Evolutionary conservation across 2,797 vertebrate species (phyloP), one percentile per base, ranked within the genome.

Genomic region (Xiphorhynchus erythropygius): DNA sequence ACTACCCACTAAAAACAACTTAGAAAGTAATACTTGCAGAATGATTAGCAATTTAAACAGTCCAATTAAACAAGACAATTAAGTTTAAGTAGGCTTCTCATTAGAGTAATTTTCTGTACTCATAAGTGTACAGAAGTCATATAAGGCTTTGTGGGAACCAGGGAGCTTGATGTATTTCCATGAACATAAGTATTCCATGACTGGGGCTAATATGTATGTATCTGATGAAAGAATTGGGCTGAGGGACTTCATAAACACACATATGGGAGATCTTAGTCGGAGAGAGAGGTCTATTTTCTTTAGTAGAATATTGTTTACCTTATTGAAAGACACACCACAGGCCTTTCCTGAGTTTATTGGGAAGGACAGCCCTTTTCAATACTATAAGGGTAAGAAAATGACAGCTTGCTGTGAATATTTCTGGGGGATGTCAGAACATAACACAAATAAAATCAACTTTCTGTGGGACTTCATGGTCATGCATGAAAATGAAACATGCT

Each of bases 21-120:
- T 77, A 37, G 74, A 84, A 91, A 82, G 56, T 73, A 94, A 94
- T 91, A 42, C 82, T 80, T 74, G 84, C 57, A 79, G 84, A 95
- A 93, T 79, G 11, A 96, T 96, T 93, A 96, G 84, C 83, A 86
- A 76, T 91, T 97, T 94, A 95, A 94, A 84, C 50, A 91, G 77
- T 79, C 63, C 74, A 80, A 93, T 95, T 96, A 96, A 94, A 87
- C 42, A 44, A 91, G 74, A 94, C 77, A 90, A 96, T 95, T 95
- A 95, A 73, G 69, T 81, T 88, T 93, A 93, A 94, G 83, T 90
- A 94, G 69, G 63, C 90, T 87, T 74, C 83, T 93, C 94, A 82
- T 91, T 95, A 92, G 89, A 70, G 76, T 76, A 62, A 94, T 94
- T 91, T 91, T 94, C 85, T 88, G 28, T 86, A 18, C 76, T 86